A percentile compares a stretch with the other conserved stretches of the same genome.
phyloP scores from a whole-genome alignment of 2,797 vertebrate species.

The Dipus sagitta region DNA sequence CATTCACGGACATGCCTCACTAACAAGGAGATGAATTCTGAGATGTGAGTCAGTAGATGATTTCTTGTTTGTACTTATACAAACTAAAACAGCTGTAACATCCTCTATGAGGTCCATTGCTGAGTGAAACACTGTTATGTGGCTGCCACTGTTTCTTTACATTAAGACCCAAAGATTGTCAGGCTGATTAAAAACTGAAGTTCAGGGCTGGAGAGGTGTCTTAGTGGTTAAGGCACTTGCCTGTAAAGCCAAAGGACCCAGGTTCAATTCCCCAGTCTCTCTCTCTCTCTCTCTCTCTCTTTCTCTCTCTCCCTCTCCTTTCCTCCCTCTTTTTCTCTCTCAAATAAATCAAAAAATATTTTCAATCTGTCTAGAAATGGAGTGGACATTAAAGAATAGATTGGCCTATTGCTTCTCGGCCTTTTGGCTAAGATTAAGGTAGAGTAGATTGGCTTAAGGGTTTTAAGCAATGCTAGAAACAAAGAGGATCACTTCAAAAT shows the following conservation, averaged over 20 bases:
- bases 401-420: no score
- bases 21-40: no score
- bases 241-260: no score
- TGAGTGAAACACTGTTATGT: not conserved
- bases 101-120: not conserved
- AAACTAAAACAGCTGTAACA: not conserved
- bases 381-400: not conserved
- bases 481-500: constrained; percentile 27
- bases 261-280: no score
- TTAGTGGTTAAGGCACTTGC: no score
- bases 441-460: not conserved
- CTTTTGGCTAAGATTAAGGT: no score
- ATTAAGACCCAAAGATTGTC: constrained; percentile 2
- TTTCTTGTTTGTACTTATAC: not conserved
- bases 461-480: constrained; percentile 6
- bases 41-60: no score
- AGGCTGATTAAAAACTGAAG: not conserved
- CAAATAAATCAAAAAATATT: not conserved
- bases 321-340: no score
- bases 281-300: no score
- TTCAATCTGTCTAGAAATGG: not conserved
- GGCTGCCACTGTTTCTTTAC: not conserved
- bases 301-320: no score
- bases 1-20: no score
- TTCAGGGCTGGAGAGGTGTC: no score